Evolutionary conservation across 2,113 vertebrate genomes (phyloP), one percentile per base, ranked within the genome.

Genomic region (Amphiprion ocellaris): DNA sequence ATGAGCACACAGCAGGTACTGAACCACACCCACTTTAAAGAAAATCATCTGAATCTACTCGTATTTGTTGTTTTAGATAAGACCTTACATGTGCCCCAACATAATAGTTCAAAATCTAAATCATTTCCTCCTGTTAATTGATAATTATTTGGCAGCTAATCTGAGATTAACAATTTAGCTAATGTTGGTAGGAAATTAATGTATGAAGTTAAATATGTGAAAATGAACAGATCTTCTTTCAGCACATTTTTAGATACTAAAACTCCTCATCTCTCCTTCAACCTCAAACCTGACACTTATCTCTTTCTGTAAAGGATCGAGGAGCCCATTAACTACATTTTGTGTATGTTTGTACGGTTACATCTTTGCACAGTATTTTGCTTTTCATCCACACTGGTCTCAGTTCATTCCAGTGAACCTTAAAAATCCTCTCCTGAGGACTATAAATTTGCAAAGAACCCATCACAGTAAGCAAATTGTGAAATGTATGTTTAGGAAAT

Each of bases 1-100:
- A 81, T 92, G 69, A 93, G 68, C 77, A 90, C 85, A 1, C 81
- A 81, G 23, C 93, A 95, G 94, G 94, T 11, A 46, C 17, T 50
- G 14, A 30, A 46, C 0, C 6, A 12, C 41, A 30, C 26, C 0
- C 17, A 7, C 12, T 2, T 44, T 15, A 44, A 37, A 37, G 33
- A 37, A 10, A 37, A 37, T 33, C 30, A 33, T 9, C 9, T 37
- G 33, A 8, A 37, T 37, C 33, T 37, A 37, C 33, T 37, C 8
- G 6, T 37, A 9, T 37, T 9, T 37, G 6, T 37, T 37, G 7
- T 10, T 37, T 37, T 30, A 4, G 30, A 30, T 4, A 30, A 30
- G 30, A 30, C 30, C 30, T 30, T 37, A 37, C 33, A 37, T 37
- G 9, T 7, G 9, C 33, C 7, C 33, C 7, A 37, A 37, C 33